phyloP scores from a whole-genome alignment of 2,888 invertebrate species.

The Yponomeuta malinellus region DNA sequence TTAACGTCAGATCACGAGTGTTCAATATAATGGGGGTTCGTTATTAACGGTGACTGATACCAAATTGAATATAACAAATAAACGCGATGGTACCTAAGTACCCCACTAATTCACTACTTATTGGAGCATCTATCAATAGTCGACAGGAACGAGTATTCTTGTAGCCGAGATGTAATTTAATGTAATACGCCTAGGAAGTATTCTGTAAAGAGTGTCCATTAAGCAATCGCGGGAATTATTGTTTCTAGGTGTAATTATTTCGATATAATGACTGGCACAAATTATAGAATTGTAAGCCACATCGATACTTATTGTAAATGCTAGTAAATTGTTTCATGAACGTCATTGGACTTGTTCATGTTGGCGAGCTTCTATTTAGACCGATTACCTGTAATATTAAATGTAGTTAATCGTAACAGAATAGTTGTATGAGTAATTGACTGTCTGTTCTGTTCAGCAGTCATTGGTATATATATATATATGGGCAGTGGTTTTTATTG shows the following conservation, averaged over 20 bases:
- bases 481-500: background rate
- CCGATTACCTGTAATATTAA: background rate
- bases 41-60: conserved; percentile 66
- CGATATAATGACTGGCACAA: conserved; percentile 14
- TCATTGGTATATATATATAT: conserved; percentile 17
- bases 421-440: background rate
- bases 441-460: background rate
- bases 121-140: conserved; percentile 5
- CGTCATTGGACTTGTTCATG: background rate
- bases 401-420: background rate
- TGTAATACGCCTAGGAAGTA: conserved; percentile 36
- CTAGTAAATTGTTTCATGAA: conserved; percentile 21
- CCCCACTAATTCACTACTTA: conserved; percentile 41
- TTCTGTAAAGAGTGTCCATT: conserved; percentile 44
- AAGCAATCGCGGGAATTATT: conserved; percentile 62
- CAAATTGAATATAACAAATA: conserved; percentile 46
- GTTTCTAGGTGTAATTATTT: conserved; percentile 48
- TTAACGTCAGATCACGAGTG: conserved; percentile 34
- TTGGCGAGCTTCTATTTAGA: conserved; percentile 1
- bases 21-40: conserved; percentile 58
- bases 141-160: conserved; percentile 36
- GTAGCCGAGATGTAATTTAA: conserved; percentile 37
- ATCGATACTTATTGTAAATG: conserved; percentile 37
- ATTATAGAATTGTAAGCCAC: conserved; percentile 33
- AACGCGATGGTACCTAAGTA: conserved; percentile 42